Evolutionary conservation across 2,888 invertebrate genomes (phyloP).

Genomic region (Didymodactylos carnosus): DNA sequence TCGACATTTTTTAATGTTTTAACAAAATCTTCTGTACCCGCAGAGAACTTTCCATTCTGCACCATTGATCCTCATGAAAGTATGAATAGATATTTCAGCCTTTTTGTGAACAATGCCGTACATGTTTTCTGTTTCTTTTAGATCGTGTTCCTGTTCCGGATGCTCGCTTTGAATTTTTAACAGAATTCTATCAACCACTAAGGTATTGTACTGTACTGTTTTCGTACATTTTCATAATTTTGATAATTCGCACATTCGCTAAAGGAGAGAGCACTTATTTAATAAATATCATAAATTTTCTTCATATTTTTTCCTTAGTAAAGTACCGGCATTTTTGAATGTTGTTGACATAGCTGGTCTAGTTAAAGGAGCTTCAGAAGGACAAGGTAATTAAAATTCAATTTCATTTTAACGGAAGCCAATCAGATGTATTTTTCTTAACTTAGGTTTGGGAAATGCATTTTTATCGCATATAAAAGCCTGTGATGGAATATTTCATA

Average conservation of each 20-base stretch:
- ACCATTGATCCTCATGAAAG: conserved; percentile 97
- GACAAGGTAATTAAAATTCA: conserved; percentile 44
- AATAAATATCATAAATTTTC: neutral
- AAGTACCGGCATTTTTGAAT: conserved; percentile 89
- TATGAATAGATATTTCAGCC: neutral
- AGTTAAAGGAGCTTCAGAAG: conserved; percentile 91
- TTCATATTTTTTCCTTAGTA: conserved; percentile 43
- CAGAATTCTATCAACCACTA: conserved; percentile 73
- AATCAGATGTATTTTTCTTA: neutral
- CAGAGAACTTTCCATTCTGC: conserved; percentile 98
- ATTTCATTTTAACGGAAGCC: neutral
- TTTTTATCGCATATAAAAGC: conserved; percentile 95
- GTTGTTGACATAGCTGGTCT: conserved; percentile 89
- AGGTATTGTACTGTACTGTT: conserved; percentile 48
- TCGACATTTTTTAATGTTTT: conserved; percentile 84
- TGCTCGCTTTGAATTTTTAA: conserved; percentile 70
- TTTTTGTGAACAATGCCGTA: no score
- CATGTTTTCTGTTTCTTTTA: no score
- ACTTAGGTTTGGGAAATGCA: conserved; percentile 65
- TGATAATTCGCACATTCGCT: no score
- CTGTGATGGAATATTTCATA: conserved; percentile 90
- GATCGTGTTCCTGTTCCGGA: conserved; percentile 95
- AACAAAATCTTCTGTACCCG: conserved; percentile 85
- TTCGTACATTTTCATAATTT: conserved; percentile 14
- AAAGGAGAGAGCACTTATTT: no score